Percentiles rank a stretch among this genome's conserved stretches.
Evolutionary conservation across 2,113 vertebrate genomes (phyloP).

Genomic region (Phodopus roborovskii): DNA sequence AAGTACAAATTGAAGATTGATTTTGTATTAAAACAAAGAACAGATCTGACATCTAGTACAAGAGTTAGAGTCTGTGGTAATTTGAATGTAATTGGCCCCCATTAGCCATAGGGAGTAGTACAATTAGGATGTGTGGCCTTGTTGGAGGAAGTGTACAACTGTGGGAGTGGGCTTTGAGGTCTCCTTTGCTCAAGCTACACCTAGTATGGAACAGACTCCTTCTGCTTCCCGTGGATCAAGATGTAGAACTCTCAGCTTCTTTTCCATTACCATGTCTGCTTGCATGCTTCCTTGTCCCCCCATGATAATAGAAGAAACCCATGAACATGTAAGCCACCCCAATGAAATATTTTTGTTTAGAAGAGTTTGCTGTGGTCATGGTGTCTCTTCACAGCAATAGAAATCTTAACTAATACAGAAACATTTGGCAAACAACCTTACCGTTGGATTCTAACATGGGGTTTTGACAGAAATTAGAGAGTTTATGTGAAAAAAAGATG

Average conservation of each 20-base stretch:
- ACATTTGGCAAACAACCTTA: neutral
- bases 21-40: constrained; percentile 27
- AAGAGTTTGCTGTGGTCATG: neutral
- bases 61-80: neutral
- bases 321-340: neutral
- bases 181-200: neutral
- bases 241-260: neutral
- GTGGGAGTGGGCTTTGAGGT: neutral
- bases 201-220: neutral
- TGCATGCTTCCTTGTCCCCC: neutral
- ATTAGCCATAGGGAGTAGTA: neutral
- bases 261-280: neutral
- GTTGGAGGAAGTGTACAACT: neutral
- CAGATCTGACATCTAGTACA: neutral
- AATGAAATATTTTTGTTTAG: neutral
- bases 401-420: neutral
- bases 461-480: neutral
- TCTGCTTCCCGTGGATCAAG: neutral
- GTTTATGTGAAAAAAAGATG: neutral
- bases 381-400: neutral
- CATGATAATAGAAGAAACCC: neutral
- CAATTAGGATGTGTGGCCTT: neutral
- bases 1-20: neutral
- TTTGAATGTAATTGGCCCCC: neutral
- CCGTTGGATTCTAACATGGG: neutral